phyloP scores from a whole-genome alignment of 53 echinoderm and acorn worm genomes.

The Holothuria leucospilota region DNA sequence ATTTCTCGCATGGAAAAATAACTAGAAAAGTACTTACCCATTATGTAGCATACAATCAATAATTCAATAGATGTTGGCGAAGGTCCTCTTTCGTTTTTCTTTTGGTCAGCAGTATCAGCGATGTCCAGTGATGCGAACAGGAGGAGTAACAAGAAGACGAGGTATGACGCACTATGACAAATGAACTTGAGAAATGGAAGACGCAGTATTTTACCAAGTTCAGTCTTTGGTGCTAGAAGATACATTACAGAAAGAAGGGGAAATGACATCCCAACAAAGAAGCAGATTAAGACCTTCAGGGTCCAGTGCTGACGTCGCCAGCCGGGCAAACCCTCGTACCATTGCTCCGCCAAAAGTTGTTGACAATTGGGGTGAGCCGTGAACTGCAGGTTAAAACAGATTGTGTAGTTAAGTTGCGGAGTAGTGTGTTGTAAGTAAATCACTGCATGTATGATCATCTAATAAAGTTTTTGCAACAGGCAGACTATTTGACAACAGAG shows the following conservation, averaged over 20 bases:
- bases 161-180: constrained; percentile 95
- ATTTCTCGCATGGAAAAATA: neutral
- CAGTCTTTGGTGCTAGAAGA: constrained; percentile 85
- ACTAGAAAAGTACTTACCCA: constrained; percentile 62
- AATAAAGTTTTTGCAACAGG: too few species aligned
- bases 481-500: too few species aligned
- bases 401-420: too few species aligned
- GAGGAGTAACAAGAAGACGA: constrained; percentile 87
- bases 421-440: too few species aligned
- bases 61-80: constrained; percentile 90
- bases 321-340: constrained; percentile 96
- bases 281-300: constrained; percentile 86
- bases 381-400: constrained; percentile 60
- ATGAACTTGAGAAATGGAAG: constrained; percentile 99
- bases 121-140: constrained; percentile 87
- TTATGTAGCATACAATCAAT: constrained; percentile 76
- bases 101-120: constrained; percentile 14
- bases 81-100: constrained; percentile 75
- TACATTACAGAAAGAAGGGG: constrained; percentile 90
- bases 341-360: constrained; percentile 94
- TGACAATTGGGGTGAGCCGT: constrained; percentile 97
- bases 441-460: too few species aligned
- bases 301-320: constrained; percentile 96
- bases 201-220: constrained; percentile 89
- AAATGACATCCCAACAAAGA: constrained; percentile 89